Base-by-base conservation (phyloP, 2,797 vertebrate genomes). In the Tragelaphus oryx region DNA sequence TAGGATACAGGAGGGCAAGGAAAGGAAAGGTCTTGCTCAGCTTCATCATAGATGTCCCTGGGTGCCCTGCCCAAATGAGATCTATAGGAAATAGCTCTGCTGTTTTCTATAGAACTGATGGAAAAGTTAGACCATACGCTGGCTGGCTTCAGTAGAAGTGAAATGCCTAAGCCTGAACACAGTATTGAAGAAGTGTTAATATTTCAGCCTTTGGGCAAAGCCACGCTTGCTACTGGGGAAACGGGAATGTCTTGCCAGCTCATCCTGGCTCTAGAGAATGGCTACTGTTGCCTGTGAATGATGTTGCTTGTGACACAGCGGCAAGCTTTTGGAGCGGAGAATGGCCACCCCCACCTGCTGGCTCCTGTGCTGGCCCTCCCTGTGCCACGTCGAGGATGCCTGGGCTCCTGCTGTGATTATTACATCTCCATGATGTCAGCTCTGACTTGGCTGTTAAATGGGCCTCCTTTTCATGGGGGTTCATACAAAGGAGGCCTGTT, bases 401-500 rank as follows among this genome's bases (percentile, higher is more conserved):
- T 93, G 89, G 84, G 24, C 85, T 26, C 50, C 1, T 3, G 87
- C 75, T 65, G 22, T 28, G 79, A 3, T 50, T 62, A 0, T 24
- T 52, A 18, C 78, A 17, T 12, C 0, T 0, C 55, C 28, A 26
- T 75, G 5, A 6, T 0, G 91, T 10, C 0, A 86, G 2, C 95
- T 90, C 95, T 44, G 13, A 1, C 0, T 3, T 12, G 87, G 4
- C 79, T 75, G 60, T 78, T 33, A 30, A 75, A 48, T 0, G 18
- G 93, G 65, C 88, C 55, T 80, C 41, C 28, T 10, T 62, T 55
- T 84, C 20, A 1, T 22, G 0, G 0, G 26, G 52, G 46, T 79
- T 88, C 28, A 0, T 76, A 91, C 96, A 97, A 94, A 97, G n/a
- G 93, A 18, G 24, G 22, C 84, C 89, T 93, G 86, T 96, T 12